A percentile compares a stretch with the other conserved stretches of the same genome.
These are phyloP conservation scores for Halyomorpha halys DNA, from an alignment of 1,140 invertebrate genomes.

Conservation along the genomic window DNA sequence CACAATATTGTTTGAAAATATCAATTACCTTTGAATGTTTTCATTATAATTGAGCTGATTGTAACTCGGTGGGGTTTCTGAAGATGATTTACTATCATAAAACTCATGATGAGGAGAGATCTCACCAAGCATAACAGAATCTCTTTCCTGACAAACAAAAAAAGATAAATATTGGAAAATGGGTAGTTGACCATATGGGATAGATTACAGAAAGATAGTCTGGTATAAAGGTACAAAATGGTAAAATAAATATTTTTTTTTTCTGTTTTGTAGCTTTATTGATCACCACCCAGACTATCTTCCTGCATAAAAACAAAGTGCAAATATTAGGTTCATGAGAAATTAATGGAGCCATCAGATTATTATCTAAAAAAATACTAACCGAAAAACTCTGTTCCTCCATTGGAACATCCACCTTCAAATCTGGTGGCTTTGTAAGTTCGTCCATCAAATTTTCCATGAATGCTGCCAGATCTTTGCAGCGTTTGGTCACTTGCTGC, in stretches of 20 bases:
- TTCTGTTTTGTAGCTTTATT: no score
- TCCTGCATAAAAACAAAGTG: no score
- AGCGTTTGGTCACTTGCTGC: constrained; percentile 51
- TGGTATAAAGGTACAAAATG: no score
- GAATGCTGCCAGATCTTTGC: constrained; percentile 59
- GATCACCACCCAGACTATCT: no score
- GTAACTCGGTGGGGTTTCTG: constrained; percentile 71
- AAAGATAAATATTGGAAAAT: no score
- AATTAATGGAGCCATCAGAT: constrained; percentile 31
- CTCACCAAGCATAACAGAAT: constrained; percentile 71
- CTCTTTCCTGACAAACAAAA: constrained; percentile 49
- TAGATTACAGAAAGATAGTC: no score
- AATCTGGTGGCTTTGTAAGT: constrained; percentile 36
- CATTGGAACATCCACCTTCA: constrained; percentile 31
- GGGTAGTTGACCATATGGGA: no score
- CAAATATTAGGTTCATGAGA: constrained; percentile 22
- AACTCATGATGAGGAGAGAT: constrained; percentile 77
- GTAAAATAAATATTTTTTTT: no score
- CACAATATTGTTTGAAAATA: no score
- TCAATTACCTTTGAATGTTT: constrained; percentile 52
- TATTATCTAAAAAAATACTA: constrained; percentile 32
- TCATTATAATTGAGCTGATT: constrained; percentile 80
- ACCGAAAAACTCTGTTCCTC: constrained; percentile 44
- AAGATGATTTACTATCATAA: constrained; percentile 68
- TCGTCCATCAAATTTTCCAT: constrained; percentile 64